Percentiles rank a stretch among this genome's conserved stretches.
These are phyloP conservation scores for Diadumene lineata DNA, from an alignment of 92 coral and sea anemone species.

Conservation along the genomic window DNA sequence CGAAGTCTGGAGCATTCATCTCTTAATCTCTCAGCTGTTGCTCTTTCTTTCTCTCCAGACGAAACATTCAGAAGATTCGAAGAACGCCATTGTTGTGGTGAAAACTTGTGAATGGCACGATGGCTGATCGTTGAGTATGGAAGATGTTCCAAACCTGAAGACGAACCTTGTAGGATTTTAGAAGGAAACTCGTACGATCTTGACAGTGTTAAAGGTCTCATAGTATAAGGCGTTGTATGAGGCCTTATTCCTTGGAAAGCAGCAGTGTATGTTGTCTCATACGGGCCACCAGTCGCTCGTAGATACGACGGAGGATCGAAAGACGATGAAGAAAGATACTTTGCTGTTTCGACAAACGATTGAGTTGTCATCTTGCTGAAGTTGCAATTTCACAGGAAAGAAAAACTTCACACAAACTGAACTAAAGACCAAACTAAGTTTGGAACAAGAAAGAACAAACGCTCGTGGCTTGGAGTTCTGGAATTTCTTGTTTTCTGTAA, in stretches of 20 bases:
- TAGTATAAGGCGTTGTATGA: conserved; percentile 54
- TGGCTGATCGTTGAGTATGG: conserved; percentile 85
- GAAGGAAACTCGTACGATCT: conserved; percentile 87
- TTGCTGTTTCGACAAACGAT: conserved; percentile 89
- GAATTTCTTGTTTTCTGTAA: conserved; percentile 82
- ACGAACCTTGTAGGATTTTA: conserved; percentile 76
- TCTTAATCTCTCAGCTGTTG: conserved; percentile 93
- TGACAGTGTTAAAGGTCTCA: conserved; percentile 52
- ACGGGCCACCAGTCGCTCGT: conserved; percentile 83
- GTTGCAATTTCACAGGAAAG: background rate
- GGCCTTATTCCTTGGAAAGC: conserved; percentile 75
- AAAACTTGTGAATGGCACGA: conserved; percentile 75
- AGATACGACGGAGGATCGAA: conserved; percentile 95
- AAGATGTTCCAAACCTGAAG: conserved; percentile 81
- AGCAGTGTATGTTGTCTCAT: conserved; percentile 91
- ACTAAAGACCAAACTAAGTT: background rate
- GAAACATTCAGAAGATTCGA: conserved; percentile 89
- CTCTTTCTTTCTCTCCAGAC: conserved; percentile 92
- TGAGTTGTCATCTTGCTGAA: conserved; percentile 64
- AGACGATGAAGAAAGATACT: conserved; percentile 74
- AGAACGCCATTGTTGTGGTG: conserved; percentile 93
- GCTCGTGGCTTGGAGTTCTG: conserved; percentile 13
- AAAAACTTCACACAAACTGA: conserved; percentile 15
- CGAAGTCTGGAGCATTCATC: conserved; percentile 97
- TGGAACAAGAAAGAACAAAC: background rate